Evolutionary conservation across 2,797 vertebrate species (phyloP).

Genomic region (Fistularia commersonii): DNA sequence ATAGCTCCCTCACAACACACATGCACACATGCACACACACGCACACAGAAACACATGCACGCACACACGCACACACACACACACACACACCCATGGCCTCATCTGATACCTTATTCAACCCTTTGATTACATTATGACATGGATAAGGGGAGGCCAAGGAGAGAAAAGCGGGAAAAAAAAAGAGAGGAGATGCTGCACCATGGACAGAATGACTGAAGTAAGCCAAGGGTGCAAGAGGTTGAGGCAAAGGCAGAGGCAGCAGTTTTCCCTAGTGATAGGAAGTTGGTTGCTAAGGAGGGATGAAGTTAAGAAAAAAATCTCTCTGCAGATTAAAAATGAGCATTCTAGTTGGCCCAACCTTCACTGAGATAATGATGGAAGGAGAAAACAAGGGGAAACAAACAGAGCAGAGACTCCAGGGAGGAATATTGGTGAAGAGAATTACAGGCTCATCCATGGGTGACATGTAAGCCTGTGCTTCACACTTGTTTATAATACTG

Average conservation of each 20-base stretch:
- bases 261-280: too few species aligned
- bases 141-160: constrained; percentile 22
- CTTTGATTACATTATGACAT: constrained; percentile 58
- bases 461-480: constrained; percentile 63
- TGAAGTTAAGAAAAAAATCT: neutral
- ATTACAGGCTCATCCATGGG: constrained; percentile 70
- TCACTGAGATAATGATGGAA: constrained; percentile 17
- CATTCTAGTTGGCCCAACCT: constrained; percentile 3
- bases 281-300: constrained; percentile 23
- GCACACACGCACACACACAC: constrained; percentile 5
- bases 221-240: constrained; percentile 17
- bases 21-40: constrained; percentile 20
- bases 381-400: constrained; percentile 15
- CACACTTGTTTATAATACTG: constrained; percentile 64
- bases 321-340: constrained; percentile 19
- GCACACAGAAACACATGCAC: constrained; percentile 7
- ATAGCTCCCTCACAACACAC: constrained; percentile 19
- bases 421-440: constrained; percentile 54
- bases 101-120: constrained; percentile 37
- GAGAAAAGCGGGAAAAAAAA: constrained; percentile 3
- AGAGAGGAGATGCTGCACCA: constrained; percentile 17
- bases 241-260: too few species aligned
- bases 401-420: constrained; percentile 44
- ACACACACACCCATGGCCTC: constrained; percentile 19
- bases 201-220: constrained; percentile 17